These are phyloP conservation scores for Drosophila kurseongensis DNA, from an alignment of 1,140 invertebrate species.

Conservation along the genomic window DNA sequence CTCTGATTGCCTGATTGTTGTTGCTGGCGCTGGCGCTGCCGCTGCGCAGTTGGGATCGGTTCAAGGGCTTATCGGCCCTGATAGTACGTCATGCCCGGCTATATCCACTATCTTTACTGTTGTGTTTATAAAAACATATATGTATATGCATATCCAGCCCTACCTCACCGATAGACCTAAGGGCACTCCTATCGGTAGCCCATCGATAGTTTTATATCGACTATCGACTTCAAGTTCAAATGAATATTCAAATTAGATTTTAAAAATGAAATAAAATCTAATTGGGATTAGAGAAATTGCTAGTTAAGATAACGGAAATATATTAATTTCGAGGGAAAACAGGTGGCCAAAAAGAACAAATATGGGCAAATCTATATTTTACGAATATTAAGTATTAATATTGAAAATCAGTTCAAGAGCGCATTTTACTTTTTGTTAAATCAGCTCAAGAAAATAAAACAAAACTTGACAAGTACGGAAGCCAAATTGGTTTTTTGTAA, in stretches of 20 bases:
- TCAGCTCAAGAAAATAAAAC: no score
- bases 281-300: no score
- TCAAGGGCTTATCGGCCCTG: constrained; percentile 1
- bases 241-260: not conserved
- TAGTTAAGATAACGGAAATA: no score
- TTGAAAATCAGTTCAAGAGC: no score
- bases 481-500: no score
- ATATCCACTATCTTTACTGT: constrained; percentile 34
- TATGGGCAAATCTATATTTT: no score
- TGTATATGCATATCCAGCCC: not conserved
- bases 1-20: constrained; percentile 14
- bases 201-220: constrained; percentile 1
- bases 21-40: constrained; percentile 32
- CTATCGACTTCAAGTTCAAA: constrained; percentile 4
- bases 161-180: constrained; percentile 1
- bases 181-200: constrained; percentile 11
- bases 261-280: not conserved
- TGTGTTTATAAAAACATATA: constrained; percentile 19
- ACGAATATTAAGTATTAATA: no score
- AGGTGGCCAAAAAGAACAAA: no score
- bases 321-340: no score
- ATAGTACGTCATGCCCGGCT: constrained; percentile 30
- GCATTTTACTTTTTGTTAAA: no score
- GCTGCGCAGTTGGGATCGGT: constrained; percentile 28
- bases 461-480: no score